Base-by-base conservation (phyloP, 2,113 vertebrate species). In the Syngnathoides biaculeatus region DNA sequence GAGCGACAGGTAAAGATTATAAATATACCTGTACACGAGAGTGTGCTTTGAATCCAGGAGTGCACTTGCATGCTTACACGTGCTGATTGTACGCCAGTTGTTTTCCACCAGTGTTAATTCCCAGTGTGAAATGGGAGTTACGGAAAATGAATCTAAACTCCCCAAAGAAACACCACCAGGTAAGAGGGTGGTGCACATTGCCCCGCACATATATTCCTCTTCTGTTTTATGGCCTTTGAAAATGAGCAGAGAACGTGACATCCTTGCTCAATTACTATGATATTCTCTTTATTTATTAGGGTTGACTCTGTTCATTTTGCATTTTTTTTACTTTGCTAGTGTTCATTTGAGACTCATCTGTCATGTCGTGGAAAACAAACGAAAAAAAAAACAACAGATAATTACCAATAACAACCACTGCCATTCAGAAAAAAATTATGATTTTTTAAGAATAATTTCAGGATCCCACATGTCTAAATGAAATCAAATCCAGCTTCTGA, bases 1-100 rank as follows among this genome's bases (percentile, higher is more conserved):
- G 86, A 88, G 84, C 82, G 89, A 89, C 85, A 88, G 89, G 87
- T 82, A 83, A 82, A 81, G 86, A 89, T 87, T 90, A 90, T 90
- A 89, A 90, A 90, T 90, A 88, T 88, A 90, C 87, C 87, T 89
- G 89, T 73, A 84, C 75, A 27, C 79, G 77, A 79, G 82, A 68
- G 75, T 84, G 81, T 84, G 85, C 81, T 76, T 78, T 84, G 87
- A 85, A 84, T 87, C 80, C 71, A 52, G 68, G 72, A 85, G 79
- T 76, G 73, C 56, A 68, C 67, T 47, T 50, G 52, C 71, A 50
- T 74, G 76, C 66, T 68, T 80, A 58, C 35, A 70, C 59, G 70
- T 74, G 75, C 66, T 12, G 75, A 67, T 68, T 64, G 73, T 73
- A 62, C 30, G 26, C 60, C 11, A n/a, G 11, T 12, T 22, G 59